A percentile compares a stretch with the other conserved stretches of the same genome.
Evolutionary conservation across 2,797 vertebrate species (phyloP).

Genomic region (Salarias fasciatus): DNA sequence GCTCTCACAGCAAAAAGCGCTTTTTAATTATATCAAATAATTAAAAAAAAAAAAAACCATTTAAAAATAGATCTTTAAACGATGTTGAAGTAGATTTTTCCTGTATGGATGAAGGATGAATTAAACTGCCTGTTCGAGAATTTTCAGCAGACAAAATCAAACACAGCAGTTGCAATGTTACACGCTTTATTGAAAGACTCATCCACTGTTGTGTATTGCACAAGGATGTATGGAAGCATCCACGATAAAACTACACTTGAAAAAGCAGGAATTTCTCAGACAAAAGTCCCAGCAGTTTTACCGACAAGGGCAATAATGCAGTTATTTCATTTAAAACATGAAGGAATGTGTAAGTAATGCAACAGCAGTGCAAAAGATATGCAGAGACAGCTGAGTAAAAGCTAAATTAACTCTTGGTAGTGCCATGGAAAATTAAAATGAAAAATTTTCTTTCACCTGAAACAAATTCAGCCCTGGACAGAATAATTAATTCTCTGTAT

Average conservation of each 20-base stretch:
- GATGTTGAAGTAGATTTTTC: no score
- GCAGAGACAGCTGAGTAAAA: slow-evolving; percentile 53
- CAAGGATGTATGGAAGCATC: slow-evolving; percentile 65
- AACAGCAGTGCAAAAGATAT: slow-evolving; percentile 64
- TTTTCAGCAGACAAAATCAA: slow-evolving; percentile 41
- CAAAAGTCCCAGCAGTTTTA: slow-evolving; percentile 55
- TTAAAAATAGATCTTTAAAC: no score
- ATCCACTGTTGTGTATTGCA: slow-evolving; percentile 71
- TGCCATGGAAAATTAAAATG: slow-evolving; percentile 39
- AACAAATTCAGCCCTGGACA: slow-evolving; percentile 36
- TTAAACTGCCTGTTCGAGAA: not conserved
- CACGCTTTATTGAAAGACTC: slow-evolving; percentile 73
- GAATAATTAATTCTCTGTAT: slow-evolving; percentile 47
- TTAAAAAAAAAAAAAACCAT: no score
- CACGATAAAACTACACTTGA: slow-evolving; percentile 56
- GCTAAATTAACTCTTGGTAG: slow-evolving; percentile 42
- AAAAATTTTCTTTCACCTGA: slow-evolving; percentile 41
- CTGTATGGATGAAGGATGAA: no score
- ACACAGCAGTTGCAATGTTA: slow-evolving; percentile 51
- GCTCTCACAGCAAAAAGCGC: no score
- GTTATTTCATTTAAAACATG: slow-evolving; percentile 38
- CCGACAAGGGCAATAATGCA: slow-evolving; percentile 41
- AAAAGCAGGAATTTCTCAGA: slow-evolving; percentile 51
- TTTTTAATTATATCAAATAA: no score
- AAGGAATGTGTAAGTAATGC: slow-evolving; percentile 70